Conservation (phyloP, 2,113 vertebrate species). For the Ellobius talpinus region DNA sequence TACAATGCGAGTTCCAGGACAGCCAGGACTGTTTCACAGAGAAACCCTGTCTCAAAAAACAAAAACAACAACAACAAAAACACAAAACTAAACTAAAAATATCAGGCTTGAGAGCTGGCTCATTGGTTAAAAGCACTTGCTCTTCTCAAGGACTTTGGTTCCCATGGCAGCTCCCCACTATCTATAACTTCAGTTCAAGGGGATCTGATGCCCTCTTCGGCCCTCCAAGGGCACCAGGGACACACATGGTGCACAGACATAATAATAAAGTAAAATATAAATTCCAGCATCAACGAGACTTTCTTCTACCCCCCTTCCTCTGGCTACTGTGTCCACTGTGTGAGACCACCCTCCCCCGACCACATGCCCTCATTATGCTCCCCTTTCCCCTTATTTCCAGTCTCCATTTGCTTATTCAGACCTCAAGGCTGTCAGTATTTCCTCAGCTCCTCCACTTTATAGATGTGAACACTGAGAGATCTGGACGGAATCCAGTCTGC, state of each 20-base stretch:
- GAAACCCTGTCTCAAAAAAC: too few relatives aligned
- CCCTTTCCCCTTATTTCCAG: background rate
- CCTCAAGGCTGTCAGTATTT: background rate
- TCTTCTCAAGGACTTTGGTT: background rate
- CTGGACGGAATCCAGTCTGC: background rate
- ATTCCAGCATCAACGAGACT: background rate
- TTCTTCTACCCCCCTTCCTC: background rate
- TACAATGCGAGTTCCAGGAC: too few relatives aligned
- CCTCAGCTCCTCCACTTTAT: background rate
- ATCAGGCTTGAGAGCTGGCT: background rate
- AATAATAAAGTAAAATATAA: background rate
- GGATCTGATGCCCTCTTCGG: background rate
- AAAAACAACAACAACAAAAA: too few relatives aligned
- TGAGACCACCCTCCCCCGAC: background rate
- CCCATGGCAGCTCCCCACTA: background rate
- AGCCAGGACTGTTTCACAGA: too few relatives aligned
- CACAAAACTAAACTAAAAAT: background rate
- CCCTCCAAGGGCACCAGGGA: background rate
- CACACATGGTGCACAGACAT: background rate
- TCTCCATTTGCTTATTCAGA: background rate
- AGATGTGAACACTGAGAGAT: slow-evolving; percentile 16
- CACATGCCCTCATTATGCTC: background rate
- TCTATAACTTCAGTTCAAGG: too few relatives aligned
- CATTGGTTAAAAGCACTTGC: background rate
- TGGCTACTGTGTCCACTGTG: background rate